A percentile compares a stretch with the other conserved stretches of the same genome.
Evolutionary conservation across 2,797 vertebrate genomes (phyloP).

Genomic region (Nothura maculosa): DNA sequence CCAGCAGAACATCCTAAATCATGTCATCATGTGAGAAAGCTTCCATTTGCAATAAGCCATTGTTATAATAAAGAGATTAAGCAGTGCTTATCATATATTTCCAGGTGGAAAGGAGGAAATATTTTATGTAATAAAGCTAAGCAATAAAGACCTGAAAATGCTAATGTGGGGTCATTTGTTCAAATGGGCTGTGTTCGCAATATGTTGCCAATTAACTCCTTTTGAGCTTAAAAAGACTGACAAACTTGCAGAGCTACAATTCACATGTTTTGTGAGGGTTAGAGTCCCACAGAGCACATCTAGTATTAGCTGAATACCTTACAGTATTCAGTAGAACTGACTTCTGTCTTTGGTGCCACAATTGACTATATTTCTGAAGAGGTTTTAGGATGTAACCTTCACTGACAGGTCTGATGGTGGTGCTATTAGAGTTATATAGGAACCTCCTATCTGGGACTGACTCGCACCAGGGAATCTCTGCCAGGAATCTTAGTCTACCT

Average conservation of each 20-base stretch:
- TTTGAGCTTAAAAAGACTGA: background rate
- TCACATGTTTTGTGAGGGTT: background rate
- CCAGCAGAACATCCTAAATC: background rate
- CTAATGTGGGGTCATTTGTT: background rate
- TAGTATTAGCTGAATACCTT: background rate
- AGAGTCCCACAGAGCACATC: background rate
- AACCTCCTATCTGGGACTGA: background rate
- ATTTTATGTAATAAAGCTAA: background rate
- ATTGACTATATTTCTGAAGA: background rate
- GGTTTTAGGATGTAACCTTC: background rate
- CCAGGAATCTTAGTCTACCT: background rate
- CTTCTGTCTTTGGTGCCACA: background rate
- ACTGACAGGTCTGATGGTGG: background rate
- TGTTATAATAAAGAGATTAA: background rate
- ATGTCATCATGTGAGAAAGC: background rate
- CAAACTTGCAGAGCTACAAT: background rate
- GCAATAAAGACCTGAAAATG: background rate
- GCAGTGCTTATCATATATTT: constrained; percentile 15
- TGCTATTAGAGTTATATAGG: background rate
- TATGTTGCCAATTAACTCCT: background rate
- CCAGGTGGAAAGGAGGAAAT: background rate
- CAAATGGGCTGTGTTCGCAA: background rate
- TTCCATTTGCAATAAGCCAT: background rate
- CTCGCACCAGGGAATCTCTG: background rate
- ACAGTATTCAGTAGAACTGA: background rate